Conservation (phyloP, 2,888 invertebrate genomes). For the Capitulum mitella region DNA sequence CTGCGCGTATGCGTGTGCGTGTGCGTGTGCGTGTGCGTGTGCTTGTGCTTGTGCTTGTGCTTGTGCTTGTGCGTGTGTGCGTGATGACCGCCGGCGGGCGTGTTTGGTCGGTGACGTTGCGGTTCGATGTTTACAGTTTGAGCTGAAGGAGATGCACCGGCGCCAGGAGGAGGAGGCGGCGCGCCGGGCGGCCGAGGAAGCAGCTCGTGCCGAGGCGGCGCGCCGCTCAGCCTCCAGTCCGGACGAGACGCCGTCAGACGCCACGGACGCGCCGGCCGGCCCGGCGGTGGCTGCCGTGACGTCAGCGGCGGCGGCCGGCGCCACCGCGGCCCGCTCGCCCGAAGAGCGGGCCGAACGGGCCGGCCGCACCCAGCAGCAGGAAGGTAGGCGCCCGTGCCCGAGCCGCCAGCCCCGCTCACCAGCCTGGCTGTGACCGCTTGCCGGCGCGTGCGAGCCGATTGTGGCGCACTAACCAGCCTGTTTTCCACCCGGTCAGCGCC, state of each 20-base stretch:
- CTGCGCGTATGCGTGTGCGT: no score
- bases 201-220: slow-evolving; percentile 96
- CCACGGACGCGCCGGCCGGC: slow-evolving; percentile 53
- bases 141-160: slow-evolving; percentile 89
- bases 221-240: slow-evolving; percentile 68
- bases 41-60: no score
- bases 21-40: no score
- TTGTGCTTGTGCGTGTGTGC: no score
- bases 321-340: background rate
- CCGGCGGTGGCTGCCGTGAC: slow-evolving; percentile 33
- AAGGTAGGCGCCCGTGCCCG: background rate
- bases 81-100: no score
- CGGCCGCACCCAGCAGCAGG: background rate
- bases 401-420: background rate
- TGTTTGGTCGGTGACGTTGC: no score
- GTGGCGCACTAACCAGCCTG: background rate
- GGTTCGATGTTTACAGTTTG: slow-evolving; percentile 79
- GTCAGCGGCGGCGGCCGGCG: background rate
- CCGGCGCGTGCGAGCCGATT: background rate
- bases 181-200: slow-evolving; percentile 58
- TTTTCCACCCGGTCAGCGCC: background rate
- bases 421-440: slow-evolving; percentile 7
- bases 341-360: background rate
- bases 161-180: slow-evolving; percentile 61
- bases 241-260: slow-evolving; percentile 52